Evolutionary conservation across 2,113 vertebrate species (phyloP).

Genomic region (Oreochromis aureus): DNA sequence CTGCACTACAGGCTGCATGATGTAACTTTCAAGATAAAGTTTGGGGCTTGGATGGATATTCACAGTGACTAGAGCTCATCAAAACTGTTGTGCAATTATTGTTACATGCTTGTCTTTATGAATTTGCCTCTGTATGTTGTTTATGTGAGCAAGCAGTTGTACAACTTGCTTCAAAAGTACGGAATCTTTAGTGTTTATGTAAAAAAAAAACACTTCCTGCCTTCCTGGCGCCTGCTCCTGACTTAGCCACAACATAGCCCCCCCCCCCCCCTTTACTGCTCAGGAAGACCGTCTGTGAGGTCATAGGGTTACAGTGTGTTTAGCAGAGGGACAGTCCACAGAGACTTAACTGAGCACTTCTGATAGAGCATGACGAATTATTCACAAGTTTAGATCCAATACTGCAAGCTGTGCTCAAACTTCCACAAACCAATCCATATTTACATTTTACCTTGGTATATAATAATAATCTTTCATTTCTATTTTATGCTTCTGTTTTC

Average conservation of each 20-base stretch:
- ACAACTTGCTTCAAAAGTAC: slow-evolving; percentile 20
- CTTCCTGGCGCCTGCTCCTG: slow-evolving; percentile 58
- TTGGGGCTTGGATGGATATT: not conserved
- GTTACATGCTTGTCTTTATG: not conserved
- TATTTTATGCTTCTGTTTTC: not conserved
- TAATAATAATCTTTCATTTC: not conserved
- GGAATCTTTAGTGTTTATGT: slow-evolving; percentile 47
- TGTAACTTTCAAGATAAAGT: not conserved
- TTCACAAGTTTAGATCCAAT: not conserved
- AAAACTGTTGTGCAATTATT: not conserved
- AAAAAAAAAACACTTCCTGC: slow-evolving; percentile 29
- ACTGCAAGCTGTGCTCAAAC: not conserved
- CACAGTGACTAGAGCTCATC: not conserved
- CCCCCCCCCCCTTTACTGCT: not conserved
- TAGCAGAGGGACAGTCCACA: not conserved
- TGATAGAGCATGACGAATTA: not conserved
- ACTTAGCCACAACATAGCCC: slow-evolving; percentile 48
- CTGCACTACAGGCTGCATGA: not conserved
- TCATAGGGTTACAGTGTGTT: slow-evolving; percentile 5
- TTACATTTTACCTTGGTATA: not conserved
- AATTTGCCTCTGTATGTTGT: not conserved
- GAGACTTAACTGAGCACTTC: not conserved
- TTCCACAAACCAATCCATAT: not conserved
- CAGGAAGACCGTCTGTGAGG: slow-evolving; percentile 9
- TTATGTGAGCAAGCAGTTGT: slow-evolving; percentile 4